Percentiles rank a stretch among this genome's conserved stretches.
phyloP scores from a whole-genome alignment of 37 sponge, comb jelly and placozoan species.

The Agelas oroides region DNA sequence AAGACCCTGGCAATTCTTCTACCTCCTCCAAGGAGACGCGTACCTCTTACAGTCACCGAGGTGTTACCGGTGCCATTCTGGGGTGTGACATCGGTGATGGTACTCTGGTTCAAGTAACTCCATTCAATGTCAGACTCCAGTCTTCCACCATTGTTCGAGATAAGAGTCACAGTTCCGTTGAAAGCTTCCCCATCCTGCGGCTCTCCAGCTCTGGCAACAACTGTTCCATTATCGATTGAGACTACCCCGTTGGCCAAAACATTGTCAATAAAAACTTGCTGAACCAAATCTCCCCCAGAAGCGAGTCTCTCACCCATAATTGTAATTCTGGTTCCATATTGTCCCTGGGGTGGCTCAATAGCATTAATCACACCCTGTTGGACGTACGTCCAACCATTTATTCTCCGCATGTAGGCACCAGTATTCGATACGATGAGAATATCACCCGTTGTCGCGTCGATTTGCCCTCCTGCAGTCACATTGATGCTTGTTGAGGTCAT shows the following conservation, averaged over 20 bases:
- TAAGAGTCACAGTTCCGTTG: slow-evolving; percentile 24
- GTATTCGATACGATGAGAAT: slow-evolving; percentile 58
- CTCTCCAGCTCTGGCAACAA: slow-evolving; percentile 40
- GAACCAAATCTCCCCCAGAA: slow-evolving; percentile 29
- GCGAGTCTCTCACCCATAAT: slow-evolving; percentile 52
- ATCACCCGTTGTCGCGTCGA: slow-evolving; percentile 32
- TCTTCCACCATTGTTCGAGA: slow-evolving; percentile 54
- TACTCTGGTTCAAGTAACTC: slow-evolving; percentile 39
- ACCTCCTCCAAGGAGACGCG: slow-evolving; percentile 65
- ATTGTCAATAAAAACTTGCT: slow-evolving; percentile 17
- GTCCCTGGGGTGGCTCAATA: slow-evolving; percentile 49
- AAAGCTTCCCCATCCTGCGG: background rate
- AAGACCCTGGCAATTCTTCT: slow-evolving; percentile 17
- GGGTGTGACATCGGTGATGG: slow-evolving; percentile 49
- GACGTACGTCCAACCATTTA: slow-evolving; percentile 64
- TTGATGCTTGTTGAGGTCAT: background rate
- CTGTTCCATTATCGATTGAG: background rate
- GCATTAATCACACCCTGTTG: slow-evolving; percentile 19
- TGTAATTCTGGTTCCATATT: slow-evolving; percentile 61
- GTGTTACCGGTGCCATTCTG: slow-evolving; percentile 40
- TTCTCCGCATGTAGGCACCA: slow-evolving; percentile 53
- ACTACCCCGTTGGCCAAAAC: slow-evolving; percentile 1
- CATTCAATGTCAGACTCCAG: slow-evolving; percentile 34
- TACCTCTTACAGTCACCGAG: slow-evolving; percentile 60
- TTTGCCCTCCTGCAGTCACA: background rate